A percentile compares a stretch with the other conserved stretches of the same genome.
Evolutionary conservation across 92 coral and sea anemone species (phyloP).

Genomic region (Plumapathes pennacea): DNA sequence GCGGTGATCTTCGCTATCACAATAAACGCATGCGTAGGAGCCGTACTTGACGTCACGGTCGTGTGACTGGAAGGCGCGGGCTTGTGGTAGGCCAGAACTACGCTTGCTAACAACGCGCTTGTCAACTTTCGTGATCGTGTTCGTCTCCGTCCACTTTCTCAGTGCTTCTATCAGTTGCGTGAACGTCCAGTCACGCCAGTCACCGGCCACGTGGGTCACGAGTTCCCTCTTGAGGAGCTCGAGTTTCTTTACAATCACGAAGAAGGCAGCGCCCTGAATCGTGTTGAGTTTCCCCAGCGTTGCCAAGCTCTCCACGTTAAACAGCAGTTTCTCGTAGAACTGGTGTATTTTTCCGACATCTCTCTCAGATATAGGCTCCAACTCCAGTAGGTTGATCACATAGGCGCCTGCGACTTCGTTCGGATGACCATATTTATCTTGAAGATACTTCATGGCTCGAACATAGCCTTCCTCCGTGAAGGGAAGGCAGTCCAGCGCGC

Average conservation of each 20-base stretch:
- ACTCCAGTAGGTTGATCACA: no score
- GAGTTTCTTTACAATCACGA: conserved; percentile 23
- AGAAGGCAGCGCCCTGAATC: conserved; percentile 27
- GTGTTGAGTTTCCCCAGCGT: conserved; percentile 43
- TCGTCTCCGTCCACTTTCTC: conserved; percentile 37
- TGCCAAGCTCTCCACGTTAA: conserved; percentile 37
- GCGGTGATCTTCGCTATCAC: conserved; percentile 13
- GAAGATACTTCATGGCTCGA: conserved; percentile 32
- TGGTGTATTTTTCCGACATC: conserved; percentile 38
- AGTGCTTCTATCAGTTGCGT: conserved; percentile 12
- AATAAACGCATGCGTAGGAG: conserved; percentile 19
- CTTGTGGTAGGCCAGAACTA: neutral
- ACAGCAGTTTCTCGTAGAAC: conserved; percentile 42
- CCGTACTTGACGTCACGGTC: conserved; percentile 3
- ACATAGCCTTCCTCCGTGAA: conserved; percentile 37
- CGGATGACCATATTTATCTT: conserved; percentile 42
- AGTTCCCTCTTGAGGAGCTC: conserved; percentile 35
- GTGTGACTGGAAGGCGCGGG: conserved; percentile 2
- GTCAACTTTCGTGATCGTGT: neutral
- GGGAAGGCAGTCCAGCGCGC: conserved; percentile 26
- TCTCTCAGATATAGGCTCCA: conserved; percentile 26
- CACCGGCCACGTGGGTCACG: conserved; percentile 18
- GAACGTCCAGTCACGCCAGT: conserved; percentile 43
- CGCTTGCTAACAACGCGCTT: conserved; percentile 1
- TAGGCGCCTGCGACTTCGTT: conserved; percentile 39